Evolutionary conservation across 2,888 invertebrate species (phyloP), one percentile per base, ranked within the genome.

Genomic region (Brachycybe producta): DNA sequence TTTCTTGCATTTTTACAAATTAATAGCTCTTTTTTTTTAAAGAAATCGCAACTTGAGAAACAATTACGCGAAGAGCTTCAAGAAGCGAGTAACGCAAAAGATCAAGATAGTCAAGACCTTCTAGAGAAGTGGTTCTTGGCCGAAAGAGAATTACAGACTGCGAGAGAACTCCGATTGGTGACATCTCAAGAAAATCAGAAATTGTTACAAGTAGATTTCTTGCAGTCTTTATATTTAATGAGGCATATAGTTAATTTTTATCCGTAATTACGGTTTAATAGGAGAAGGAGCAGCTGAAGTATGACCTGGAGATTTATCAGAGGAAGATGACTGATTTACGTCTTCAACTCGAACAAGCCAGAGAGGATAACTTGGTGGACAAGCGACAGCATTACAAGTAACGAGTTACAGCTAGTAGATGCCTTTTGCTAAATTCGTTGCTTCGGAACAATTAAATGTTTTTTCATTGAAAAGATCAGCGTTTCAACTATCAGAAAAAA

Each of bases 401-500:
- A 28, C 23, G 19, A n/a, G 5, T 19, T 15, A 11, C 19, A 30
- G 21, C 42, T 39, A 27, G 32, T 49, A n/a, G 36, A 36, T 11
- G 19, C 5, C n/a, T 13, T 41, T 41, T 41, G n/a, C n/a, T 7
- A 24, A 21, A 24, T 23, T 5, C 52, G 50, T 54, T 55, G 28
- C 15, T n/a, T n/a, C n/a, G n/a, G n/a, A n/a, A n/a, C n/a, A n/a
- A n/a, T n/a, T n/a, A 46, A 21, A 46, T 15, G 30, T 30, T 38
- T 34, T 27, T 17, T 49, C 28, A 43, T 38, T 7, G 52, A 38
- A 23, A 58, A 68, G 67, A 57, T 64, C 67, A 24, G 69, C 69
- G 3, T 54, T 70, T 24, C 62, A 65, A 52, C 61, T 69, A 15
- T 65, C 65, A 4, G 70, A 71, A 56, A 67, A 65, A 13, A 69